Percentiles rank a stretch among this genome's conserved stretches.
Evolutionary conservation across 2,113 vertebrate species (phyloP).

Genomic region (Nanger granti): DNA sequence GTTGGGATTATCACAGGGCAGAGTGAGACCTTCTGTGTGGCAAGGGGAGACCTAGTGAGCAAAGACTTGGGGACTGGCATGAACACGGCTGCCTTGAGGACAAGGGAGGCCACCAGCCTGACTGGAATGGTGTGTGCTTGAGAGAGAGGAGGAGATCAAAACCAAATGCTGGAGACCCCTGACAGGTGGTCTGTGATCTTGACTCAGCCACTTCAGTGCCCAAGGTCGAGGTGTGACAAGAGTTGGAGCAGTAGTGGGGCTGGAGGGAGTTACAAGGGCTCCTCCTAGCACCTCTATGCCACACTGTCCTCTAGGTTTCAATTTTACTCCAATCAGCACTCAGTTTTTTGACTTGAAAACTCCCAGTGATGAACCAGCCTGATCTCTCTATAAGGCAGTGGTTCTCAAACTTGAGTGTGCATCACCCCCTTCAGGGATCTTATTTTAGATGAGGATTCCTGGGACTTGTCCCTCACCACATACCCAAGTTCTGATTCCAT

Average conservation of each 20-base stretch:
- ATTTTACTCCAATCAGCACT: not conserved
- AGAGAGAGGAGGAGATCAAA: not conserved
- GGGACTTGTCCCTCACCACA: not conserved
- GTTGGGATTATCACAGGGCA: not conserved
- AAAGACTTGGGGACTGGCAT: not conserved
- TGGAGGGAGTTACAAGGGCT: not conserved
- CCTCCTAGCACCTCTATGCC: too few species aligned
- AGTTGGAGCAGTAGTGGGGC: not conserved
- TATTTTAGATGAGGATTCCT: not conserved
- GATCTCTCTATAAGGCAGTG: not conserved
- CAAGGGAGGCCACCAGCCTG: not conserved
- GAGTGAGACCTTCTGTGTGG: not conserved
- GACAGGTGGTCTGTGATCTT: not conserved
- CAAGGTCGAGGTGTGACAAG: not conserved
- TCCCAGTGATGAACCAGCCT: not conserved
- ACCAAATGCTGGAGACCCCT: not conserved
- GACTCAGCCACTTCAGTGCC: not conserved
- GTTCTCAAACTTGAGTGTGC: not conserved
- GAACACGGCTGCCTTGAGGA: rapidly evolving
- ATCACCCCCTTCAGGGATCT: not conserved
- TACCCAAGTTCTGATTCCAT: not conserved
- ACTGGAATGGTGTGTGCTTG: not conserved
- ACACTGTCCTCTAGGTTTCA: not conserved
- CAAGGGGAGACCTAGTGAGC: rapidly evolving
- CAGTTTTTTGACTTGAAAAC: not conserved